Evolutionary conservation across 2,888 invertebrate genomes (phyloP).

Genomic region (Noctua janthina): DNA sequence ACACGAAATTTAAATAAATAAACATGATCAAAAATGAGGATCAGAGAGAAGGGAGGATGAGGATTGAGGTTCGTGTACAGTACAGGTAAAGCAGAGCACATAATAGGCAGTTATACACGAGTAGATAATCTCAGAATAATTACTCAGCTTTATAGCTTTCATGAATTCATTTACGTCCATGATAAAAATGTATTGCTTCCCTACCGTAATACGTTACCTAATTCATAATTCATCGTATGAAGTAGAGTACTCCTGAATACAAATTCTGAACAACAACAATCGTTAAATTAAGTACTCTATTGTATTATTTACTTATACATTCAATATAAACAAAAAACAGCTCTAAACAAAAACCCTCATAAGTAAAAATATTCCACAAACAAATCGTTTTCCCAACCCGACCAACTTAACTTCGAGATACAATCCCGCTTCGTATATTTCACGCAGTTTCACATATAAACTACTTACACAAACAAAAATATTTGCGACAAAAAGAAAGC

Average conservation of each 20-base stretch:
- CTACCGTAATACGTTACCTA: not conserved
- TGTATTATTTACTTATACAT: conserved; percentile 39
- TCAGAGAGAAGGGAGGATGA: too few species aligned
- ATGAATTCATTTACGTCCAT: not conserved
- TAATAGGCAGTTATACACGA: not conserved
- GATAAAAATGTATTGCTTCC: not conserved
- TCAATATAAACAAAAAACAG: conserved; percentile 8
- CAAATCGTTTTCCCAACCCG: conserved; percentile 35
- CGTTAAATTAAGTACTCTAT: conserved; percentile 32
- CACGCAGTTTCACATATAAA: conserved; percentile 56
- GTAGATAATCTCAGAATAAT: not conserved
- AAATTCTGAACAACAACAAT: conserved; percentile 6
- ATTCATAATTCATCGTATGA: conserved; percentile 1
- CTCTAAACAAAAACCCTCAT: conserved; percentile 27
- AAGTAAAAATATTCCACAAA: conserved; percentile 34
- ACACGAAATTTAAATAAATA: too few species aligned
- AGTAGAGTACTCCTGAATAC: conserved; percentile 20
- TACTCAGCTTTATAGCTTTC: not conserved
- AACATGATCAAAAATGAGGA: too few species aligned
- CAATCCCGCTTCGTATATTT: conserved; percentile 51
- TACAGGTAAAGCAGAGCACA: not conserved
- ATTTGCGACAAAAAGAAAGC: conserved; percentile 68
- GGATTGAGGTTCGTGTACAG: not conserved
- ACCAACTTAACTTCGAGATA: conserved; percentile 47
- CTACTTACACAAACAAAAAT: conserved; percentile 69